Conservation (phyloP, 1,140 invertebrate species). For the Choristoneura fumiferana region DNA sequence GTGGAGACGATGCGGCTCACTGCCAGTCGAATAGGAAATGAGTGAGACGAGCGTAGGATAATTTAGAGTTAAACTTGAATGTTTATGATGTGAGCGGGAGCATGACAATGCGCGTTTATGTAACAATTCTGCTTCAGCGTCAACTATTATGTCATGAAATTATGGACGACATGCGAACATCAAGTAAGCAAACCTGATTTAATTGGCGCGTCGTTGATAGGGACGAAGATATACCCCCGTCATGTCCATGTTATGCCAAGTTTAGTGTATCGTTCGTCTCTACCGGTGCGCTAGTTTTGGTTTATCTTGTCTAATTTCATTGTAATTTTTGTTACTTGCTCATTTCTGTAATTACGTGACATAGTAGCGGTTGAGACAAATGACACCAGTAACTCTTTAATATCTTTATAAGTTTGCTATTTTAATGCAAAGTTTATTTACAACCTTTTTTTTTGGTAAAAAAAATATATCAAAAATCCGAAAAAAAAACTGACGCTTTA, state of each 20-base stretch:
- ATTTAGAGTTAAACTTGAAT: background rate
- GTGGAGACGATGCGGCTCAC: background rate
- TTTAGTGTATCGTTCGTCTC: too few relatives aligned
- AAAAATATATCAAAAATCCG: slow-evolving; percentile 8
- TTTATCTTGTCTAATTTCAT: too few relatives aligned
- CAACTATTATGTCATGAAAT: too few relatives aligned
- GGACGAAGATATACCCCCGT: too few relatives aligned
- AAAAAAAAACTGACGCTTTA: slow-evolving; percentile 29
- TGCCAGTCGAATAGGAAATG: slow-evolving; percentile 1
- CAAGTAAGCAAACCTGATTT: too few relatives aligned
- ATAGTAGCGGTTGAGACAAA: too few relatives aligned
- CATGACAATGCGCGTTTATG: background rate
- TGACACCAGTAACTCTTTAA: slow-evolving; percentile 4
- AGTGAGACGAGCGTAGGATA: slow-evolving; percentile 8
- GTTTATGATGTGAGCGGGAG: slow-evolving; percentile 9
- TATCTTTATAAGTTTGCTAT: slow-evolving; percentile 24
- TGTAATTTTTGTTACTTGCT: too few relatives aligned
- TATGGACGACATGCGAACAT: too few relatives aligned
- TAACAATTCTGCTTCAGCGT: background rate
- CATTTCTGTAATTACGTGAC: too few relatives aligned
- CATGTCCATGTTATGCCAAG: too few relatives aligned
- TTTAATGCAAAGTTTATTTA: slow-evolving; percentile 31
- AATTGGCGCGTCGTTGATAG: too few relatives aligned
- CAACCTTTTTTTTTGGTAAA: slow-evolving; percentile 21
- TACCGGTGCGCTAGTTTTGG: too few relatives aligned